Percentiles rank a stretch among this genome's conserved stretches.
Conservation (phyloP, 2,113 vertebrate genomes). For the Sylvia atricapilla region DNA sequence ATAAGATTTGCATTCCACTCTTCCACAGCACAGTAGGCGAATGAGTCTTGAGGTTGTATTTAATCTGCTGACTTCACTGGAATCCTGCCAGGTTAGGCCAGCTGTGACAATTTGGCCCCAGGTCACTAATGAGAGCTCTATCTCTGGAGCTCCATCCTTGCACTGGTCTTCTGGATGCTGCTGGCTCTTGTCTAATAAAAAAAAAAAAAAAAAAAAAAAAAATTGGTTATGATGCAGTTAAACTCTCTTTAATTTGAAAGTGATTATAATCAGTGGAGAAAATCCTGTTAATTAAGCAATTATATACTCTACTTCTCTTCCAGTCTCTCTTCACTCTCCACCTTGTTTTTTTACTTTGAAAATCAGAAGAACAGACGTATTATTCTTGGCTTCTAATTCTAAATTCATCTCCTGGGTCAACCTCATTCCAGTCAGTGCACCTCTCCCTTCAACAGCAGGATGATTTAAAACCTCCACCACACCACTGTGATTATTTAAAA, state of each 20-base stretch:
- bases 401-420: constrained; percentile 1
- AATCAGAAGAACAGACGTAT: constrained; percentile 50
- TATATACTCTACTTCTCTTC: constrained; percentile 66
- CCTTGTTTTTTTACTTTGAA: constrained; percentile 56
- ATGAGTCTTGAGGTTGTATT: neutral
- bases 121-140: constrained; percentile 36
- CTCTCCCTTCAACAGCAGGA: constrained; percentile 19
- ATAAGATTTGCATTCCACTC: neutral
- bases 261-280: constrained; percentile 68
- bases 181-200: neutral
- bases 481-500: constrained; percentile 12
- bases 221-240: constrained; percentile 45
- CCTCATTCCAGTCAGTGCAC: constrained; percentile 18
- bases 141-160: constrained; percentile 14
- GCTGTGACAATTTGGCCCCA: constrained; percentile 19
- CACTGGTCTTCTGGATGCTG: neutral
- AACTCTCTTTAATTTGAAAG: constrained; percentile 67
- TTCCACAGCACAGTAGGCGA: neutral
- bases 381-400: constrained; percentile 33
- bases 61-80: constrained; percentile 29
- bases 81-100: neutral
- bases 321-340: constrained; percentile 43
- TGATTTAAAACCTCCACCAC: neutral
- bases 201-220: neutral
- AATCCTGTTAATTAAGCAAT: constrained; percentile 69